These are phyloP conservation scores for Berghia stephanieae DNA, from an alignment of 1,140 invertebrate genomes.

Conservation along the genomic window DNA sequence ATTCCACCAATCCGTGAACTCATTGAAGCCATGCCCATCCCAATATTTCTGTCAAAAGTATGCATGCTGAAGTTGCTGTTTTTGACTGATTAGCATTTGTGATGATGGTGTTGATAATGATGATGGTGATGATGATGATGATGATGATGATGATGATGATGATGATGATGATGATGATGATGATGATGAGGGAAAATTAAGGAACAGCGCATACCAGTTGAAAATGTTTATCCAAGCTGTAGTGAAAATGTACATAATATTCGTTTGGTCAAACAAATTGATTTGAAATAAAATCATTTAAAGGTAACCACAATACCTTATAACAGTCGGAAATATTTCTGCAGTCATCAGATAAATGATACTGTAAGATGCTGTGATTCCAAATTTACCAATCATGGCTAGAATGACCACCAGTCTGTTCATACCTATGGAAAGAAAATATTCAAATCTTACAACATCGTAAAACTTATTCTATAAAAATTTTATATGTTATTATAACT, in stretches of 20 bases:
- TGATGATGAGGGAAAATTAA: constrained; percentile 1
- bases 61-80: no score
- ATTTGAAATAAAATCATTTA: no score
- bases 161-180: constrained; percentile 2
- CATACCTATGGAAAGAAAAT: constrained; percentile 64
- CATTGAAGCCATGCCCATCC: constrained; percentile 45
- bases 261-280: no score
- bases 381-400: constrained; percentile 82
- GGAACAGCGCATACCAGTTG: no score
- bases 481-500: no score
- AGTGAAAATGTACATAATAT: no score
- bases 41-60: constrained; percentile 39
- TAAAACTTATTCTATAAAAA: no score
- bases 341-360: constrained; percentile 49
- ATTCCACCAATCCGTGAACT: constrained; percentile 44
- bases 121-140: not conserved
- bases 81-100: no score
- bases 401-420: constrained; percentile 73
- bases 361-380: constrained; percentile 78
- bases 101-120: not conserved
- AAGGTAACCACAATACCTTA: no score
- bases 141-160: constrained; percentile 2
- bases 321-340: constrained; percentile 49
- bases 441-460: no score
- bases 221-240: no score